These are phyloP conservation scores for Drosophila parthenogenetica DNA, from an alignment of 2,888 invertebrate genomes.

Conservation along the genomic window DNA sequence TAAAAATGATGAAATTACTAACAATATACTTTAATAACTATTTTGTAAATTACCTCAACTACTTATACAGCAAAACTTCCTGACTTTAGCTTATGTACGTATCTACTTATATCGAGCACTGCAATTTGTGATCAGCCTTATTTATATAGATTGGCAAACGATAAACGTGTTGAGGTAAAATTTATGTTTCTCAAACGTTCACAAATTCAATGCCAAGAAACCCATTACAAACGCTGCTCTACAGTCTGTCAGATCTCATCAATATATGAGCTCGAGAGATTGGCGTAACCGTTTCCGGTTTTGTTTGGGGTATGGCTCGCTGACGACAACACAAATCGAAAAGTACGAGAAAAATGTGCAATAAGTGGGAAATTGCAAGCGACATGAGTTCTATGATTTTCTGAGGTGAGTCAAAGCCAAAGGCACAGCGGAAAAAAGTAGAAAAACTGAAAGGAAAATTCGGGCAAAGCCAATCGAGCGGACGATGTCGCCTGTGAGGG, in stretches of 20 bases:
- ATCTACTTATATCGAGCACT: conserved; percentile 3
- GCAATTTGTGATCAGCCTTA: conserved; percentile 23
- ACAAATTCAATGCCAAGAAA: conserved; percentile 71
- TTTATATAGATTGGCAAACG: conserved; percentile 34
- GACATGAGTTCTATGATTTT: conserved; percentile 39
- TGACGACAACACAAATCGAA: conserved; percentile 50
- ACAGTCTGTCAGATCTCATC: conserved; percentile 70
- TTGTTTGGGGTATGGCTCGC: conserved; percentile 21
- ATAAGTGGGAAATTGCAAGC: conserved; percentile 55
- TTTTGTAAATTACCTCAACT: too few species aligned
- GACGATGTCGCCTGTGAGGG: conserved; percentile 48
- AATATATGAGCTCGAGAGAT: conserved; percentile 70
- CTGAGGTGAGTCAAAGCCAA: conserved; percentile 68
- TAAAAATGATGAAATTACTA: too few species aligned
- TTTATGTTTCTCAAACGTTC: conserved; percentile 42
- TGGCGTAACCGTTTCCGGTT: conserved; percentile 75
- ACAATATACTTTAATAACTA: too few species aligned
- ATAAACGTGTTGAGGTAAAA: conserved; percentile 41
- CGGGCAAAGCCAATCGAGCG: conserved; percentile 75
- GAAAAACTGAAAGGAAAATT: conserved; percentile 37
- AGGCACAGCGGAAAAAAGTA: conserved; percentile 36
- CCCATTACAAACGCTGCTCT: conserved; percentile 65
- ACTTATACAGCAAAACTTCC: too few species aligned
- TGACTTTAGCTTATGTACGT: not conserved
- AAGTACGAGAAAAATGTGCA: conserved; percentile 13